Evolutionary conservation across 2,888 invertebrate genomes (phyloP), one percentile per base, ranked within the genome.

Genomic region (Corythucha ciliata): DNA sequence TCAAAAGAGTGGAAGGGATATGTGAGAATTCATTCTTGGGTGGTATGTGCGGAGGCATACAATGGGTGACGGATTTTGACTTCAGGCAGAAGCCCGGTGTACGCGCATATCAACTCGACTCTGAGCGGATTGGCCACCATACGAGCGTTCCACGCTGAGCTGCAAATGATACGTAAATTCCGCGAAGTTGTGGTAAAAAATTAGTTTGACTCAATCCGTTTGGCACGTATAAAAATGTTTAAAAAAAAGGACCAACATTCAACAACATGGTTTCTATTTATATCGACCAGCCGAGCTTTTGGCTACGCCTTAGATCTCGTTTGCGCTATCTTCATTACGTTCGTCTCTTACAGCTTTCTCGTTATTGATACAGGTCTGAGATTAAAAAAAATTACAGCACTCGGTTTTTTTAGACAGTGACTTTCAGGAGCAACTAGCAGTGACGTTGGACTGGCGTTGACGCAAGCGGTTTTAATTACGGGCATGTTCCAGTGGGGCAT

Each of bases 281-380:
- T 97, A 48, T 79, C 87, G 0, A 83, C 88, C 4, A 87, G 88
- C 16, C 80, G 94, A 55, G 93, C 96, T 61, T 92, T 97, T 64
- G 94, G 92, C 1, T 86, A 92, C 64, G 88, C 88, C 78, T 70
- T 97, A 62, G 97, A 97, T 67, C 73, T 88, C 59, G 78, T 91
- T 46, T 93, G 93, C 65, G 79, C 88, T 1, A 58, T 85, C 4
- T 96, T 92, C 69, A 87, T 96, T 53, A 78, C 80, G 0, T 67
- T 86, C 37, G 91, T 94, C 1, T 87, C 92, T 0, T 72, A 89
- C 61, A 86, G 87, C 63, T 89, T 91, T 68, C 78, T 94, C 48
- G 67, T 87, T 0, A 49, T 63, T 4, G 21, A 24, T n/a, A n/a
- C n/a, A n/a, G 36, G 8, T 18, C 16, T 8, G 7, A n/a, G 14